Evolutionary conservation across 2,113 vertebrate species (phyloP).

Genomic region (Nanorana parkeri): DNA sequence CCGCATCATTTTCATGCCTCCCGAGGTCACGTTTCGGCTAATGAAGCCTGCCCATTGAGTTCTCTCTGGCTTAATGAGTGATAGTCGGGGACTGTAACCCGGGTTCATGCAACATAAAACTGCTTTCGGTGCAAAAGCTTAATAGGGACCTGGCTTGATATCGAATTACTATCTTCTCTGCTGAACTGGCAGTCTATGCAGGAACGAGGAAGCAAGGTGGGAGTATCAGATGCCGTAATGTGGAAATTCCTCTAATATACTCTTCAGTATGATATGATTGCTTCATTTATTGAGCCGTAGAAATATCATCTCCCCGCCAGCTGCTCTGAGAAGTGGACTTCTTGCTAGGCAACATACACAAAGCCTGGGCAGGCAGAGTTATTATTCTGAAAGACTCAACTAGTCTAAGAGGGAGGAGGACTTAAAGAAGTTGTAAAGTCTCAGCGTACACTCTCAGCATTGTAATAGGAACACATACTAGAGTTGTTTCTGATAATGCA

Average conservation of each 20-base stretch:
- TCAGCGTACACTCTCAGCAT: too few relatives aligned
- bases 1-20: conserved; percentile 73
- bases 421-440: too few relatives aligned
- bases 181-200: conserved; percentile 76
- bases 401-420: conserved; percentile 60
- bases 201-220: conserved; percentile 73
- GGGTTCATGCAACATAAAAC: conserved; percentile 74
- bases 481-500: too few relatives aligned
- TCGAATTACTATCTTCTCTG: conserved; percentile 82
- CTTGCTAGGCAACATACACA: conserved; percentile 76
- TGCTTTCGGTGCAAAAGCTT: conserved; percentile 79
- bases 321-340: conserved; percentile 72
- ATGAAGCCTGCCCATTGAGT: conserved; percentile 73
- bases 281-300: conserved; percentile 82
- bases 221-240: conserved; percentile 86
- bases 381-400: conserved; percentile 76
- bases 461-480: too few relatives aligned
- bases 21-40: conserved; percentile 68
- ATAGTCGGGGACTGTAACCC: conserved; percentile 82
- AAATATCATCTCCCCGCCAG: conserved; percentile 74
- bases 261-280: conserved; percentile 78
- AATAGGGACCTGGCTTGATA: conserved; percentile 78
- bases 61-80: conserved; percentile 82
- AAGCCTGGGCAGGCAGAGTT: conserved; percentile 71
- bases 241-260: conserved; percentile 87